Percentiles rank a stretch among this genome's conserved stretches.
These are phyloP conservation scores for Ptilodon capucinus DNA, from an alignment of 2,888 invertebrate genomes.

Conservation along the genomic window DNA sequence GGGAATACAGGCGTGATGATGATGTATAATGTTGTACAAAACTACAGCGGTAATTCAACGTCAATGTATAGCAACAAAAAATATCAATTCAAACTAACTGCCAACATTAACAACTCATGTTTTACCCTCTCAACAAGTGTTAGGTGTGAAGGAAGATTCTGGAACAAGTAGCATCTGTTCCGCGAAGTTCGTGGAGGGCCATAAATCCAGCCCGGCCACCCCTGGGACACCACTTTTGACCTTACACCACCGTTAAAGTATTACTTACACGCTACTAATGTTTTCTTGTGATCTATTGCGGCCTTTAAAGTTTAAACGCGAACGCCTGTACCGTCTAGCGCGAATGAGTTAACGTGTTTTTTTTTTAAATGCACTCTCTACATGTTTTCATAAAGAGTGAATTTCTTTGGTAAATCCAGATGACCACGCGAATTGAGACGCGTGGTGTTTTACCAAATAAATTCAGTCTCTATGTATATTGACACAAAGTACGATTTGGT, in stretches of 20 bases:
- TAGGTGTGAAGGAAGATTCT: slow-evolving; percentile 6
- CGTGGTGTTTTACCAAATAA: no score
- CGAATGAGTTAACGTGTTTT: no score
- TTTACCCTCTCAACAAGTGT: slow-evolving; percentile 41
- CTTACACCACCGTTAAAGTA: slow-evolving; percentile 29
- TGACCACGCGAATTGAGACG: no score
- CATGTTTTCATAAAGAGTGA: no score
- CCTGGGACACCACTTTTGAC: slow-evolving; percentile 33
- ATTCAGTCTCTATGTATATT: no score
- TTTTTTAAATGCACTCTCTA: no score
- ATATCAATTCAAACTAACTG: slow-evolving; percentile 12
- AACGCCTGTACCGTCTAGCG: no score
- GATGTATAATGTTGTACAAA: no score
- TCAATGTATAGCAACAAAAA: not conserved
- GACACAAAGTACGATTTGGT: no score
- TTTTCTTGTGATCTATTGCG: slow-evolving; percentile 1
- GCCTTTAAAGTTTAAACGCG: not conserved
- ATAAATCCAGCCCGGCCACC: slow-evolving; percentile 37
- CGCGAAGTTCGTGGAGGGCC: slow-evolving; percentile 28
- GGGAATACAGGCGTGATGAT: no score
- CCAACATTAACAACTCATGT: slow-evolving; percentile 32
- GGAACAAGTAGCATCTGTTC: slow-evolving; percentile 32
- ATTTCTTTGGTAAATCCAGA: no score
- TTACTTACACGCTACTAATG: slow-evolving; percentile 22
- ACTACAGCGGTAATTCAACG: no score